Evolutionary conservation across 2,888 invertebrate species (phyloP), one percentile per base, ranked within the genome.

Genomic region (Tenthredo notha): DNA sequence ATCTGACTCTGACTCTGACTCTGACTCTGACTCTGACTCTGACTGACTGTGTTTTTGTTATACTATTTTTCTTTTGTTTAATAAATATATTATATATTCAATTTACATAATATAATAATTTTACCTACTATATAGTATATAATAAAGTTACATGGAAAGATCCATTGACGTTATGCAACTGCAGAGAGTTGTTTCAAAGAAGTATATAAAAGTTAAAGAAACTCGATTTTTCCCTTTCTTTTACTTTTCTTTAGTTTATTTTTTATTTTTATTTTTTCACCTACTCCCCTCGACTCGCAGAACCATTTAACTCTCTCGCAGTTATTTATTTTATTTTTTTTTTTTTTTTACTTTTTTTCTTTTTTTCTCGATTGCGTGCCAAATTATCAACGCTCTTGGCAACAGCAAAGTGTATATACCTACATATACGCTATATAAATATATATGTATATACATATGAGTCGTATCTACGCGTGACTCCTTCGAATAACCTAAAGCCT

Each of bases 351-450:
- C 2, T 33, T 33, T 33, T 33, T 33, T 33, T 33, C 4, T 33
- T 50, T 18, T 50, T 18, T 54, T 54, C 54, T 54, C 54, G 54
- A 54, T 54, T 54, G 54, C 54, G 54, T 54, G 54, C 54, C 54
- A 54, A 54, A 54, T 54, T 54, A 54, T n/a, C 54, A 54, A n/a
- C 54, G 54, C 54, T 54, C 54, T 54, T 54, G 54, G 54, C 54
- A 54, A 54, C 54, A n/a, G 54, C 54, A 2, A 4, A 33, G 18
- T n/a, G n/a, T 18, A 0, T 47, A 47, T 47, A 5, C 3, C 0
- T 47, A 15, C 3, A 18, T 50, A n/a, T 33, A 33, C 33, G 33
- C 33, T 7, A n/a, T 6, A 54, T 6, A 54, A 6, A 29, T 10
- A 33, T 15, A 25, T 33, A 29, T 67, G 33, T 7, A n/a, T 18